These are phyloP conservation scores for Heliconius charithonia DNA, from an alignment of 2,888 invertebrate genomes.

Conservation along the genomic window DNA sequence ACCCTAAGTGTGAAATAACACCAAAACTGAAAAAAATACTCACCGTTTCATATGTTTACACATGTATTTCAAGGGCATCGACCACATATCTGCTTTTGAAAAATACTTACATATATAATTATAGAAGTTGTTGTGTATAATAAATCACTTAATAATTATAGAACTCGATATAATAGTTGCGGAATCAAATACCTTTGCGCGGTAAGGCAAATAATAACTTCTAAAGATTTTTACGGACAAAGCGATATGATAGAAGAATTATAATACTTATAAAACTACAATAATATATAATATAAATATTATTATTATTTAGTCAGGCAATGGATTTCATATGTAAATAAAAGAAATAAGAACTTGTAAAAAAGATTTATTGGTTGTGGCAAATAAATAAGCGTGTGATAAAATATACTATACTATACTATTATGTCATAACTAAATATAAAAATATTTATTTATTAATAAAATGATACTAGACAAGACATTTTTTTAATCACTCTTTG, in stretches of 20 bases:
- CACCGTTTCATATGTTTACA: too few relatives aligned
- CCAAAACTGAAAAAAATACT: too few relatives aligned
- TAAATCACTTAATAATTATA: not conserved
- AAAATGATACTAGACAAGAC: not conserved
- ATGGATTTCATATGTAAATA: slow-evolving; percentile 22
- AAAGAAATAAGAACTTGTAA: slow-evolving; percentile 14
- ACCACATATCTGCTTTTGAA: too few relatives aligned
- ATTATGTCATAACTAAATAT: slow-evolving; percentile 5
- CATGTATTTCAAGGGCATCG: not conserved
- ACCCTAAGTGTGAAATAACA: too few relatives aligned
- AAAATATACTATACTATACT: slow-evolving; percentile 10
- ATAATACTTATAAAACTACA: too few relatives aligned
- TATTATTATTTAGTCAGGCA: not conserved
- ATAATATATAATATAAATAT: too few relatives aligned
- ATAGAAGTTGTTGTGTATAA: too few relatives aligned
- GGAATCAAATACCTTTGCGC: not conserved
- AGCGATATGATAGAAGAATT: too few relatives aligned
- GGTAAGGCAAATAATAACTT: not conserved
- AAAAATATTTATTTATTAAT: slow-evolving; percentile 14
- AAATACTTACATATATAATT: too few relatives aligned
- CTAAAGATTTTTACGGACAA: not conserved
- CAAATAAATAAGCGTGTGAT: slow-evolving; percentile 26
- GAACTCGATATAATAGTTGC: not conserved
- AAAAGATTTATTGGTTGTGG: slow-evolving; percentile 25
- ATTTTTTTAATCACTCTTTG: not conserved